phyloP scores from a whole-genome alignment of 2,888 invertebrate species.

The Oxycera nigricornis region DNA sequence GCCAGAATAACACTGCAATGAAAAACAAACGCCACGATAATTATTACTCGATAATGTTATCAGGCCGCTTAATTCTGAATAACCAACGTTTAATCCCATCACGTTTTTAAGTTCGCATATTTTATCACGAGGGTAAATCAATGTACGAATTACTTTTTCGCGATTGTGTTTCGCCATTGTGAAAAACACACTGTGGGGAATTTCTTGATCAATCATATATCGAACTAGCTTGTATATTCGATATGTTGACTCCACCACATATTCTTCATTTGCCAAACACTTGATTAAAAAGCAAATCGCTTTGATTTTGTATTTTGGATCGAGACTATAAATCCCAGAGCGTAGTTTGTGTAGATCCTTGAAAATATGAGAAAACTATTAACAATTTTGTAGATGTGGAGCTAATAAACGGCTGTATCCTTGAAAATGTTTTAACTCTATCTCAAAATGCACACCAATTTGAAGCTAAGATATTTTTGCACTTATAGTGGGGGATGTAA shows the following conservation, averaged over 20 bases:
- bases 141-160: conserved; percentile 65
- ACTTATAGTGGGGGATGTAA: no score
- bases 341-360: background rate
- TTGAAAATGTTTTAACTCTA: no score
- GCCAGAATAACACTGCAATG: no score
- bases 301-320: conserved; percentile 59
- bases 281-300: conserved; percentile 74
- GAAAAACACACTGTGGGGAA: conserved; percentile 80
- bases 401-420: no score
- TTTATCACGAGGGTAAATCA: conserved; percentile 71
- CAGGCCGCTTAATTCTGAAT: conserved; percentile 80
- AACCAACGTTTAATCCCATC: conserved; percentile 70
- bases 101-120: conserved; percentile 67
- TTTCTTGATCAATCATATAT: conserved; percentile 68
- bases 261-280: conserved; percentile 44
- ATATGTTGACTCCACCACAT: conserved; percentile 5
- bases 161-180: conserved; percentile 58
- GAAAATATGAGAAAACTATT: background rate
- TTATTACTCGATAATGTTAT: no score
- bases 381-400: no score
- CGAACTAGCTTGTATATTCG: conserved; percentile 59
- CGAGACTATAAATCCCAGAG: background rate
- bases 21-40: no score
- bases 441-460: no score
- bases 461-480: no score